Percentiles rank a stretch among this genome's conserved stretches.
These are phyloP conservation scores for Rhyacophila brunnea DNA, from an alignment of 1,140 invertebrate genomes.

Conservation along the genomic window DNA sequence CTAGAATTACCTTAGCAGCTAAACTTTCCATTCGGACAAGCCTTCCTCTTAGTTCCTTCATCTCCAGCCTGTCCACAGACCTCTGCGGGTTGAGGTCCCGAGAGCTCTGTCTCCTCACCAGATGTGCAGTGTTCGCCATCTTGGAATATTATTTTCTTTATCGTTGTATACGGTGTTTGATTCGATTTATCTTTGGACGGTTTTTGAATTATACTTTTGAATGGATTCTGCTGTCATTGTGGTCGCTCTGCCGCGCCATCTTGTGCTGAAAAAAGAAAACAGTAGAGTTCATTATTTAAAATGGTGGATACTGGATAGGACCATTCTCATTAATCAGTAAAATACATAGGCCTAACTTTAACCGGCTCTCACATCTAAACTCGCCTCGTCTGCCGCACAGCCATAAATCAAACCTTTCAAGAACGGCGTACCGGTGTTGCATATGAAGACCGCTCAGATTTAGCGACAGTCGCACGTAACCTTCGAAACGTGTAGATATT, in stretches of 20 bases:
- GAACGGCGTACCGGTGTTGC: too few species aligned
- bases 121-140: conserved; percentile 87
- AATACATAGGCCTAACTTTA: too few species aligned
- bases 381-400: too few species aligned
- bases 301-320: too few species aligned
- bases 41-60: conserved; percentile 80
- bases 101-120: conserved; percentile 82
- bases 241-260: conserved; percentile 21
- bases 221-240: neutral
- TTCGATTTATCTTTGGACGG: neutral
- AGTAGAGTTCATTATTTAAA: too few species aligned
- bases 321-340: too few species aligned
- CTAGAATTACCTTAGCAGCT: conserved; percentile 17
- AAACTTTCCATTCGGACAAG: conserved; percentile 76
- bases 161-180: neutral
- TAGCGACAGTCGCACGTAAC: too few species aligned
- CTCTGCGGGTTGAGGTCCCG: conserved; percentile 77
- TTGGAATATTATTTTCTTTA: neutral
- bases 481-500: too few species aligned
- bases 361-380: too few species aligned
- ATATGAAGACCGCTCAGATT: too few species aligned
- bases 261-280: conserved; percentile 1
- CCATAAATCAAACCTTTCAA: too few species aligned
- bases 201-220: neutral
- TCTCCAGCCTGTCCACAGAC: conserved; percentile 79